Conservation (phyloP, 2,888 invertebrate genomes). For the Melanchra persicariae region DNA sequence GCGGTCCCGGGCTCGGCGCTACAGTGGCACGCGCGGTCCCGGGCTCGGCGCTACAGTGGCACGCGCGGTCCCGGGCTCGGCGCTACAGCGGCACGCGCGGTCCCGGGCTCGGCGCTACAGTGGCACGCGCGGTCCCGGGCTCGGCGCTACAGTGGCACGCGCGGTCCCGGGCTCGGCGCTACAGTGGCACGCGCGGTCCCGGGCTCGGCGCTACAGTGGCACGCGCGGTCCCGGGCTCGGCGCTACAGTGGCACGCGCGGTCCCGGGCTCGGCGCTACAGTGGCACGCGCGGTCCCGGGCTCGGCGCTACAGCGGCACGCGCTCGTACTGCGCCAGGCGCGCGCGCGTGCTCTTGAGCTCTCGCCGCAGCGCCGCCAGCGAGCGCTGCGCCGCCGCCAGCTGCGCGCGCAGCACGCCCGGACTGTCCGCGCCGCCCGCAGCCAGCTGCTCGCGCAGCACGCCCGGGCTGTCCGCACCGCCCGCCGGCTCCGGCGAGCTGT, state of each 20-base stretch:
- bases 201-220: too few relatives aligned
- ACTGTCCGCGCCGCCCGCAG: slow-evolving; percentile 89
- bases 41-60: too few relatives aligned
- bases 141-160: neutral
- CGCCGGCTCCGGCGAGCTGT: too few relatives aligned
- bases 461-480: slow-evolving; percentile 63
- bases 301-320: neutral
- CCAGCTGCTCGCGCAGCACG: slow-evolving; percentile 65
- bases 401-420: slow-evolving; percentile 63
- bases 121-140: neutral
- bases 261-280: slow-evolving; percentile 94
- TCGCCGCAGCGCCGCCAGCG: slow-evolving; percentile 93
- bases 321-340: slow-evolving; percentile 95
- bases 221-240: slow-evolving; percentile 91
- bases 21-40: too few relatives aligned
- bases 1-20: slow-evolving; percentile 20
- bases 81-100: too few relatives aligned
- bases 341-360: slow-evolving; percentile 57
- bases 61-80: neutral
- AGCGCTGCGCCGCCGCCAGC: slow-evolving; percentile 54
- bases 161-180: too few relatives aligned
- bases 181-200: too few relatives aligned
- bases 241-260: slow-evolving; percentile 78
- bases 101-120: too few relatives aligned
- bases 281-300: slow-evolving; percentile 91